These are phyloP conservation scores for Agrilus biguttatus DNA, from an alignment of 2,888 invertebrate genomes.

Conservation along the genomic window DNA sequence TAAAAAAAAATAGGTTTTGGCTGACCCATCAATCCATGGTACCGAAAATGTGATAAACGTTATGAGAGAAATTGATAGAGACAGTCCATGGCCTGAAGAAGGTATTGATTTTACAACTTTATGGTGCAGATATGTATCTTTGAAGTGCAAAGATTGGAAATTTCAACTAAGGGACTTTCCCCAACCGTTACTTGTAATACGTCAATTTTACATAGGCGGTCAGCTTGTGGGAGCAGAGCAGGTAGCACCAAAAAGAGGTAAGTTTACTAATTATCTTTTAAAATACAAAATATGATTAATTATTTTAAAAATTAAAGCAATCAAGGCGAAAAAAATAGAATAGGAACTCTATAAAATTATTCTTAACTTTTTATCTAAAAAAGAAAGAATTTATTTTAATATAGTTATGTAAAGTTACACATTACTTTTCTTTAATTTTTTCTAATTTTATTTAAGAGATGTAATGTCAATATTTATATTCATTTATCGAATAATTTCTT, in stretches of 20 bases:
- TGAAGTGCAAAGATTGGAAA: slow-evolving; percentile 74
- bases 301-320: too few species aligned
- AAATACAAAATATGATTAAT: too few species aligned
- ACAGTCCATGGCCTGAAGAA: slow-evolving; percentile 86
- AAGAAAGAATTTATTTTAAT: too few species aligned
- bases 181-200: slow-evolving; percentile 76
- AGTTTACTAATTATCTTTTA: slow-evolving; percentile 4
- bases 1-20: slow-evolving; percentile 41
- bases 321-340: too few species aligned
- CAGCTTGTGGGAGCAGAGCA: slow-evolving; percentile 83
- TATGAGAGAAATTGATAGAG: slow-evolving; percentile 71
- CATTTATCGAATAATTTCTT: too few species aligned
- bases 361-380: too few species aligned
- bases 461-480: too few species aligned
- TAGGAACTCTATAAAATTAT: too few species aligned
- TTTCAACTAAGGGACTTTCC: slow-evolving; percentile 89
- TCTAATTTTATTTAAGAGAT: too few species aligned
- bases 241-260: slow-evolving; percentile 43
- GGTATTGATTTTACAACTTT: slow-evolving; percentile 77
- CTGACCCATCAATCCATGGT: slow-evolving; percentile 79
- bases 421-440: too few species aligned
- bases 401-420: too few species aligned
- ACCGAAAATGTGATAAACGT: slow-evolving; percentile 55
- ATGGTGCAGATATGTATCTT: slow-evolving; percentile 81
- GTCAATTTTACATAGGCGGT: slow-evolving; percentile 78